These are phyloP conservation scores for Eucriotettix oculatus DNA, from an alignment of 2,888 invertebrate species.

Conservation along the genomic window DNA sequence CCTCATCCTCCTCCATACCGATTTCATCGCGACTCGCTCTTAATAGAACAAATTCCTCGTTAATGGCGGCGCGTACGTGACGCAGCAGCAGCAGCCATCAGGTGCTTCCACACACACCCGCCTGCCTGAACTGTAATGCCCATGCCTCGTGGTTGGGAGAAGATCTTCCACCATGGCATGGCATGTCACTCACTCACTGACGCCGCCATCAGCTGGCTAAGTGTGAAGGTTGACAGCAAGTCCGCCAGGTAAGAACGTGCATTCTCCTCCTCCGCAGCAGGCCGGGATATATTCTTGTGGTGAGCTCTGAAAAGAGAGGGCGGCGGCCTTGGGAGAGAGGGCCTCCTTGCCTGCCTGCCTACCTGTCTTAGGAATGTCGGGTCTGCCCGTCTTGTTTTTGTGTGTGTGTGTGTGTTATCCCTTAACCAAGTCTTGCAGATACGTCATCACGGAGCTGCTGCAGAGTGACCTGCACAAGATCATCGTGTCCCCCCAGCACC, in stretches of 20 bases:
- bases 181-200: no score
- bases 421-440: constrained; percentile 41
- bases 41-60: no score
- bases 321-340: constrained; percentile 12
- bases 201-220: no score
- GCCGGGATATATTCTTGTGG: no score
- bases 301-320: neutral
- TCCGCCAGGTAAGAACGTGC: no score
- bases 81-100: neutral
- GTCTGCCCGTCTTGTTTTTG: neutral
- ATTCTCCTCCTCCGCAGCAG: no score
- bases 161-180: no score
- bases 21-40: neutral
- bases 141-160: no score
- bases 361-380: neutral
- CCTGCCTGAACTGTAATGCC: no score
- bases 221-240: no score
- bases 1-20: neutral
- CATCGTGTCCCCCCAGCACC: constrained; percentile 97
- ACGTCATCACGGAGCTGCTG: constrained; percentile 97
- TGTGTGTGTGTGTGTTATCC: neutral
- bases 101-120: no score
- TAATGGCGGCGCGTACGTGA: neutral
- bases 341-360: constrained; percentile 4
- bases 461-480: constrained; percentile 99